Evolutionary conservation across 2,113 vertebrate genomes (phyloP), one percentile per base, ranked within the genome.

Genomic region (Syngnathoides biaculeatus): DNA sequence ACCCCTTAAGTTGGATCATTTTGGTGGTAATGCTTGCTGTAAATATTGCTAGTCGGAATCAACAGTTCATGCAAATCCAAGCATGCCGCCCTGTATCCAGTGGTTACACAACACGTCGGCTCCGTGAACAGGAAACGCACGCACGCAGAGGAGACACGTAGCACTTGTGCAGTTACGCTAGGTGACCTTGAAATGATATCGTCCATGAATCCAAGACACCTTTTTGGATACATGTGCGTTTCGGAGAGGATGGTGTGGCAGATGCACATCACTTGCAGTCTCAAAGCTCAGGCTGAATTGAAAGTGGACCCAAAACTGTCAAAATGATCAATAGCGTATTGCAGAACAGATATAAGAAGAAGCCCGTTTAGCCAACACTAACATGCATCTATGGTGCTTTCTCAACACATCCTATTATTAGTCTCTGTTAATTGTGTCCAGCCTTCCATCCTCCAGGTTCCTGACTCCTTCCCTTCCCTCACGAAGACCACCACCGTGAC

Each of bases 11-110:
- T 87, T 83, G 74, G 43, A 86, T 85, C 80, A 88, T 88, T 91
- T 89, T 89, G 88, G 87, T 90, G 91, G 87, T 83, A 84, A 91
- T 88, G 79, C 84, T 89, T 84, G 79, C 86, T 91, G 90, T 79
- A 89, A 91, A 92, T 93, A 93, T 93, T 93, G 92, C 92, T 93
- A 90, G 84, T 89, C 91, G 87, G 89, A 93, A 90, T 91, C 84
- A 90, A 93, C 87, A 92, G 90, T 90, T 90, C 86, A 92, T 88
- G 90, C 90, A 91, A 90, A 89, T 87, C 81, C 87, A 75, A 88
- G 79, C 87, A 89, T 87, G 87, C 88, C 90, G 89, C 89, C 91
- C 87, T 86, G 89, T 87, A 89, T 88, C 87, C 88, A 91, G 89
- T 87, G 79, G 84, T 88, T 86, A 88, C 82, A 86, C 86, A 89